phyloP scores from a whole-genome alignment of 2,113 vertebrate genomes.

The Passerina amoena region DNA sequence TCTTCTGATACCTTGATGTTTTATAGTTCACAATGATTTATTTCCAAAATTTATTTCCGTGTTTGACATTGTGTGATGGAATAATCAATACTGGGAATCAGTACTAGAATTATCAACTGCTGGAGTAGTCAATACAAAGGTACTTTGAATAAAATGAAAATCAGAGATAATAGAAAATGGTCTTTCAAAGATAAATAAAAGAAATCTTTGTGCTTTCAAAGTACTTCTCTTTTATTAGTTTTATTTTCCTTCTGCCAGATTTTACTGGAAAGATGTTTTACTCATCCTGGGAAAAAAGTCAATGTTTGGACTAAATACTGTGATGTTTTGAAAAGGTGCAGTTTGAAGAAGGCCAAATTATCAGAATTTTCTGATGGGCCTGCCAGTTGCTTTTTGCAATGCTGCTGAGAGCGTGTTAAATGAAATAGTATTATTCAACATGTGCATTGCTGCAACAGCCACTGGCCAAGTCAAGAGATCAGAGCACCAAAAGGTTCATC shows the following conservation, averaged over 20 bases:
- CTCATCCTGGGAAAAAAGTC: conserved; percentile 53
- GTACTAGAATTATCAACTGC: background rate
- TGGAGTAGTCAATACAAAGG: background rate
- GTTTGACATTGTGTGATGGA: conserved; percentile 11
- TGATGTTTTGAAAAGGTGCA: conserved; percentile 23
- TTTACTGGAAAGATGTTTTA: conserved; percentile 59
- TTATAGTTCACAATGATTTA: background rate
- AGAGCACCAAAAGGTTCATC: background rate
- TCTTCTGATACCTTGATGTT: background rate
- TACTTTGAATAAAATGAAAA: conserved; percentile 29
- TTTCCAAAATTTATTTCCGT: background rate
- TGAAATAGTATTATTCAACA: background rate
- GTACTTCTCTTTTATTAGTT: conserved; percentile 19
- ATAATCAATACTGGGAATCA: background rate
- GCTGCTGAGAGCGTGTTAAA: background rate
- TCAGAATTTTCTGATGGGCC: conserved; percentile 32
- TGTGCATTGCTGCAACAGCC: background rate
- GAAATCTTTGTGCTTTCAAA: conserved; percentile 31
- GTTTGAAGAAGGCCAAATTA: conserved; percentile 23
- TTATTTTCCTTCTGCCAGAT: conserved; percentile 52
- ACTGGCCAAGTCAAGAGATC: background rate
- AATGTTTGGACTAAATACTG: conserved; percentile 34
- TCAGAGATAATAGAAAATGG: background rate
- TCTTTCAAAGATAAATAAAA: conserved; percentile 8
- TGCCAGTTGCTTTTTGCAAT: conserved; percentile 22